A percentile compares a stretch with the other conserved stretches of the same genome.
Conservation (phyloP, 2,113 vertebrate genomes). For the Herpailurus yagouaroundi region DNA sequence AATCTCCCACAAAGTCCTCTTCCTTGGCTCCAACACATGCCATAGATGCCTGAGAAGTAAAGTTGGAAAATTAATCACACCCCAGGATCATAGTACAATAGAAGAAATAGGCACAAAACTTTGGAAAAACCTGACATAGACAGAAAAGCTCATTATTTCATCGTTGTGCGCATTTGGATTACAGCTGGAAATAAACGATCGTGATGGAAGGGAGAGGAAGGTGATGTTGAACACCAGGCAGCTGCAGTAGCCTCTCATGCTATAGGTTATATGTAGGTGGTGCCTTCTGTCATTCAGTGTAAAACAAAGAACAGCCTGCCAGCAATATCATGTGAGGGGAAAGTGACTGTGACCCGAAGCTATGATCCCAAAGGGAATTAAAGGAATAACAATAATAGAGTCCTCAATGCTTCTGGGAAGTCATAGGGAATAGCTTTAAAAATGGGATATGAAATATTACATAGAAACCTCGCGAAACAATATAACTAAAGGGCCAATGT, state of each 20-base stretch:
- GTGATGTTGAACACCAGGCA: background rate
- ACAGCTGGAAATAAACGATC: slow-evolving; percentile 13
- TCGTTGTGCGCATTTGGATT: background rate
- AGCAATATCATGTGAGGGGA: background rate
- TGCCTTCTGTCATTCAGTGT: background rate
- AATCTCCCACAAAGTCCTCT: background rate
- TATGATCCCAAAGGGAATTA: background rate
- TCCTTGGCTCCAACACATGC: background rate
- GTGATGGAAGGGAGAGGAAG: background rate
- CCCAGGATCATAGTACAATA: background rate
- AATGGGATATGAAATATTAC: background rate
- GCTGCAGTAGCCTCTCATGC: background rate
- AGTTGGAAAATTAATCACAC: background rate
- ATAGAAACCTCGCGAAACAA: background rate
- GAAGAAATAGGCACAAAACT: slow-evolving; percentile 6
- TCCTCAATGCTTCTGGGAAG: background rate
- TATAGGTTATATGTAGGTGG: background rate
- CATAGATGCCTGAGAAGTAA: background rate
- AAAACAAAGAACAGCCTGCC: background rate
- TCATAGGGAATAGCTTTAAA: slow-evolving; percentile 6
- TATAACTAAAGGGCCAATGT: background rate
- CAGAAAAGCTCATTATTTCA: slow-evolving; percentile 25
- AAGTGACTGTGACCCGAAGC: background rate
- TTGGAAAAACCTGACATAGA: background rate
- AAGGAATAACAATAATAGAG: background rate